Evolutionary conservation across 2,113 vertebrate species (phyloP), one percentile per base, ranked within the genome.

Genomic region (Atractosteus spatula): DNA sequence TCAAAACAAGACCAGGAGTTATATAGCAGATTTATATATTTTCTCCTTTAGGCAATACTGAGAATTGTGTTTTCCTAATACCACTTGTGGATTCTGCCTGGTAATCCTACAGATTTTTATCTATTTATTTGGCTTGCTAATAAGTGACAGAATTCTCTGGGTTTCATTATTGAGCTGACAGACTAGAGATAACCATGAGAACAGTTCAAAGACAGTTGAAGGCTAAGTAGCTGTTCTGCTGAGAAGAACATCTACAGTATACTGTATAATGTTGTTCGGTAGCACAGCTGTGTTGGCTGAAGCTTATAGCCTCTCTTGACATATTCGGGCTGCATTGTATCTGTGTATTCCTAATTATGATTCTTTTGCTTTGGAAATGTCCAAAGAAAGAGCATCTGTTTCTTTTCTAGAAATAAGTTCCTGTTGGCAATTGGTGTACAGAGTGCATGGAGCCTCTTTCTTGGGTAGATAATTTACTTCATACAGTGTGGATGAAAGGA

Each of bases 81-180:
- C 62, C 62, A 64, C 41, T 12, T 16, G 17, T 64, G 62, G 8
- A 29, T 16, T 17, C 8, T 64, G 6, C 17, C 62, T 64, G 41
- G 62, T 17, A 64, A 17, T 42, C 8, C 41, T 64, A 29, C 13
- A 29, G 7, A 5, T 51, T 10, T 51, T 51, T 51, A 51, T 51
- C 10, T 51, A 51, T 51, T 51, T 51, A 51, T 62, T 62, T 62
- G 17, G 13, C 59, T 62, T 62, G 4, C 17, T 62, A 62, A 62
- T 29, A 62, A 62, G 59, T 62, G 59, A 29, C 59, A 3, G 59
- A 62, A 62, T 7, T 51, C 59, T 29, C 59, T 10, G 59, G 13
- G 7, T 62, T 62, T 29, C 59, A 51, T 51, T 51, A 51, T 42
- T 17, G 13, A 55, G n/a, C 14, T 68, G 67, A 68, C 67, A 69